Evolutionary conservation across 2,888 invertebrate genomes (phyloP).

Genomic region (Tubiluchus corallicola): DNA sequence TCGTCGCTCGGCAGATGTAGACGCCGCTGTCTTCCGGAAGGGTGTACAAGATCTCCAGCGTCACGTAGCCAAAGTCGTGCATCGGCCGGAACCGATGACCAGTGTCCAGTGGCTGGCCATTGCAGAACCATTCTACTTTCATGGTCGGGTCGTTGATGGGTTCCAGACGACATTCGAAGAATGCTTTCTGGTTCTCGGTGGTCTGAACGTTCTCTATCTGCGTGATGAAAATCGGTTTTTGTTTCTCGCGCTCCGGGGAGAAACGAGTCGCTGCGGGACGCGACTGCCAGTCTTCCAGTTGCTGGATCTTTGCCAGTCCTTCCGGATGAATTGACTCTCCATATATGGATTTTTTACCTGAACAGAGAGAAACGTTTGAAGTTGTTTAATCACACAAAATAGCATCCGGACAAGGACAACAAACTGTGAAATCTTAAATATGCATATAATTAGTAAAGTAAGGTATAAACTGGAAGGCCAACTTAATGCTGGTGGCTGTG

Average conservation of each 20-base stretch:
- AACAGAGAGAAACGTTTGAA: too few relatives aligned
- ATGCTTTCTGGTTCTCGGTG: constrained; percentile 49
- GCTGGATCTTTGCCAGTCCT: constrained; percentile 73
- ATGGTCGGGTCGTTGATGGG: constrained; percentile 77
- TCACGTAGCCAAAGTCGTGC: constrained; percentile 1
- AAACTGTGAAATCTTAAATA: too few relatives aligned
- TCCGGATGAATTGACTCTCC: constrained; percentile 78
- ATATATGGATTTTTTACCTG: constrained; percentile 37
- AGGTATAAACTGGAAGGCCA: too few relatives aligned
- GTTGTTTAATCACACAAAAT: too few relatives aligned
- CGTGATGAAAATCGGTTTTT: constrained; percentile 69
- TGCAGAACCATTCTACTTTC: constrained; percentile 89
- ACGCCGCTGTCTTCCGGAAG: constrained; percentile 36
- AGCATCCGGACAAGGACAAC: too few relatives aligned
- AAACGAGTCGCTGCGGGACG: not conserved
- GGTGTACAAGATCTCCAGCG: not conserved
- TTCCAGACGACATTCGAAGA: constrained; percentile 76
- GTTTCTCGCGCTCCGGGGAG: constrained; percentile 42
- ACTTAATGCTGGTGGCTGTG: too few relatives aligned
- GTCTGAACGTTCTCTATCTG: constrained; percentile 35
- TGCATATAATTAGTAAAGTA: too few relatives aligned
- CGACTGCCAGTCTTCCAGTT: constrained; percentile 50
- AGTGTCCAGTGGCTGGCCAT: constrained; percentile 53
- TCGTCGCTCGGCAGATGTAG: constrained; percentile 69
- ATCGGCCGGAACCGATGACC: constrained; percentile 10